These are phyloP conservation scores for Ormyrus labotus DNA, from an alignment of 2,888 invertebrate species.

Conservation along the genomic window DNA sequence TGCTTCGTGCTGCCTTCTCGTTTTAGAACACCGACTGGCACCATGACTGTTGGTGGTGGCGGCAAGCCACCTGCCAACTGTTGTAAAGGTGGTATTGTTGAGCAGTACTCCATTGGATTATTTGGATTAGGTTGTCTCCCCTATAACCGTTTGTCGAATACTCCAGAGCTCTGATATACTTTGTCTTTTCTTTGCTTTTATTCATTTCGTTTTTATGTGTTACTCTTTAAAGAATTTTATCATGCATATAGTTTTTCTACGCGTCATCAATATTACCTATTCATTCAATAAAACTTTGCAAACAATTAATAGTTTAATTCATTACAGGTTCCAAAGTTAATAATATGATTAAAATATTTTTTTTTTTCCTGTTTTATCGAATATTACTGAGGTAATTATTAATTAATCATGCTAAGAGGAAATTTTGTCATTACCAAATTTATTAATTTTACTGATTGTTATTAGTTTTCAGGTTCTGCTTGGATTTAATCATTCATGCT, in stretches of 20 bases:
- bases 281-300: not conserved
- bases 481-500: constrained; percentile 59
- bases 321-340: too few species aligned
- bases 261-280: constrained; percentile 8
- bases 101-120: constrained; percentile 92
- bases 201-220: not conserved
- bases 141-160: constrained; percentile 76
- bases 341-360: not conserved
- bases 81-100: constrained; percentile 86
- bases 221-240: not conserved
- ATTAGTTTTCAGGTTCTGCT: constrained; percentile 16
- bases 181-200: constrained; percentile 5
- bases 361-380: not conserved
- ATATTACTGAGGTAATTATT: constrained; percentile 8
- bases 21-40: constrained; percentile 89
- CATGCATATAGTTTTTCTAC: constrained; percentile 33
- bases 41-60: constrained; percentile 85
- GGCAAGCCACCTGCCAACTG: constrained; percentile 80
- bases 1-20: constrained; percentile 79
- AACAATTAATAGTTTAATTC: not conserved
- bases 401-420: constrained; percentile 36
- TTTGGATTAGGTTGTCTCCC: constrained; percentile 85
- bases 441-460: constrained; percentile 5
- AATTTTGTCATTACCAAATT: not conserved
- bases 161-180: constrained; percentile 66